Evolutionary conservation across 2,797 vertebrate genomes (phyloP).

Genomic region (Epinephelus awoara): DNA sequence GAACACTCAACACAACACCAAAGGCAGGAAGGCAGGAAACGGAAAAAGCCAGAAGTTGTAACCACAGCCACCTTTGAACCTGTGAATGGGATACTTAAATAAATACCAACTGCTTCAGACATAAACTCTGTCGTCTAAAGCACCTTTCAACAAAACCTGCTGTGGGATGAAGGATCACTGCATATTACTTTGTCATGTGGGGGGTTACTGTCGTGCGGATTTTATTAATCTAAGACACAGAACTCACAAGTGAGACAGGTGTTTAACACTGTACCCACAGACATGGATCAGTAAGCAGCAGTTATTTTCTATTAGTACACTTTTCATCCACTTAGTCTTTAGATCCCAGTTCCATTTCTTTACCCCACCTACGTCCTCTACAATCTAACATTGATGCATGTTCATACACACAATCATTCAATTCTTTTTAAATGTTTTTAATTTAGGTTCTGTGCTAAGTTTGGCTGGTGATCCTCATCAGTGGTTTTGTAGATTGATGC

Average conservation of each 20-base stretch:
- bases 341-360: too few relatives aligned
- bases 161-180: neutral
- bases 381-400: too few relatives aligned
- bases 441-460: too few relatives aligned
- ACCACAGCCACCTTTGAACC: constrained; percentile 39
- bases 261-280: constrained; percentile 1
- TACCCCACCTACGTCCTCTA: too few relatives aligned
- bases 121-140: constrained; percentile 4
- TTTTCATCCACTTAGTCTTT: too few relatives aligned
- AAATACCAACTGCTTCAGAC: constrained; percentile 15
- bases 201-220: neutral
- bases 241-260: neutral
- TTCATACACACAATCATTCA: too few relatives aligned
- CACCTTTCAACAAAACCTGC: neutral
- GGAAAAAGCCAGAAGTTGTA: constrained; percentile 38
- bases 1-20: constrained; percentile 35
- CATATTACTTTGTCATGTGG: neutral
- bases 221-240: constrained; percentile 8
- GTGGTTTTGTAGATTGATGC: neutral
- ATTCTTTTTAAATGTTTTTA: too few relatives aligned
- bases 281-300: neutral
- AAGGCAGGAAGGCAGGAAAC: constrained; percentile 59
- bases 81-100: constrained; percentile 19
- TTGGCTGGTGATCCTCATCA: too few relatives aligned
- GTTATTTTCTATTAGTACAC: too few relatives aligned